Evolutionary conservation across 1,140 invertebrate species (phyloP), one percentile per base, ranked within the genome.

Genomic region (Trichonephila clavipes): DNA sequence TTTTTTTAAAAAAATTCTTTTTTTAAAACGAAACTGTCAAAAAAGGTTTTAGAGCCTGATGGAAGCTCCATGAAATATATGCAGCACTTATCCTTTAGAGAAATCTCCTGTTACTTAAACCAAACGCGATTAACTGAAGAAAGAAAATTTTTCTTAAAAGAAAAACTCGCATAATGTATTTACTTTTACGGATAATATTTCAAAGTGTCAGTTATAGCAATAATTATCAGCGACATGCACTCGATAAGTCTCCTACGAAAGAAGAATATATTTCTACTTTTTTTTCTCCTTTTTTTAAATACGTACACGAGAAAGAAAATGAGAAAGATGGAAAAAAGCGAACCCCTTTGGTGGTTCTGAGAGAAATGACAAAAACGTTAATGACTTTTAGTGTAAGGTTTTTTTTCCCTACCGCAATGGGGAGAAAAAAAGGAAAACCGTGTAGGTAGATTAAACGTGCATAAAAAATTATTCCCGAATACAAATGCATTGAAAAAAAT

Each of bases 121-220:
- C 72, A 44, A 92, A 92, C 91, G 91, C 64, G 91, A 92, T 92
- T 92, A 92, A 77, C 40, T 6, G 8, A 24, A 51, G 18, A 19
- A 85, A 85, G 28, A 28, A 64, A 81, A 61, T 28, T 34, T 62
- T 85, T 58, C 66, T 3, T 28, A 24, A 34, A 64, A 34, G 59
- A 64, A 40, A 91, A 85, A 6, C 62, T 83, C 28, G 88, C 51
- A 61, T 92, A 87, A 87, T 92, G 91, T 92, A 92, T 92, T 92
- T 92, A 86, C 51, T 92, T 92, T 87, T 72, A 24, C 62, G 51
- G 91, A 86, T 92, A 92, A 92, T 92, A 92, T 92, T 87, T 92
- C 91, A 92, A 87, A 87, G 59, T 92, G 91, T 92, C 91, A 92
- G 82, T 92, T 92, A 92, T 92, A 92, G 82, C 91, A 92, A 92